Percentiles rank a stretch among this genome's conserved stretches.
Conservation (phyloP, 2,113 vertebrate genomes). For the Puffinus mauretanicus region DNA sequence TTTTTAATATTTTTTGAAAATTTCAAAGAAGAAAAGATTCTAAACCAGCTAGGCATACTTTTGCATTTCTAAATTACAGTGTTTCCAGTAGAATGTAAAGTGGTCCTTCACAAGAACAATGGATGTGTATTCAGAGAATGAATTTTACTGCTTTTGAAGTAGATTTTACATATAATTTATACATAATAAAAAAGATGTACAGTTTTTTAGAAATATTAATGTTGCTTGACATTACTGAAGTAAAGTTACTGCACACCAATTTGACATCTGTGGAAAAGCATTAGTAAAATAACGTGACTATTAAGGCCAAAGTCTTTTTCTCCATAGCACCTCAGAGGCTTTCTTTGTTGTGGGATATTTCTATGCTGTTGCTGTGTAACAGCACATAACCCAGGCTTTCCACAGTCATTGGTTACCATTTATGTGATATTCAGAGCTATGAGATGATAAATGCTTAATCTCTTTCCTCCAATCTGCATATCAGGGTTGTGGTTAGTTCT, state of each 20-base stretch:
- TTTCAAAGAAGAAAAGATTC: neutral
- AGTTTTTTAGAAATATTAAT: neutral
- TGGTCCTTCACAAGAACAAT: slow-evolving; percentile 21
- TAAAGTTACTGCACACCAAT: neutral
- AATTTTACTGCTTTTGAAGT: neutral
- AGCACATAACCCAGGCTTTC: neutral
- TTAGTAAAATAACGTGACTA: neutral
- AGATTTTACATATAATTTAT: neutral
- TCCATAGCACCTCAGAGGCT: neutral
- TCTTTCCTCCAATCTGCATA: neutral
- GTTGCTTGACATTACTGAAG: neutral
- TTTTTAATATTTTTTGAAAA: neutral
- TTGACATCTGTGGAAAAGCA: neutral
- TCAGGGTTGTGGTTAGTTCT: neutral
- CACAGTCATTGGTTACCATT: neutral
- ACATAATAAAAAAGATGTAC: neutral
- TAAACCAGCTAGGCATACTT: neutral
- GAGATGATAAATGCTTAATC: neutral
- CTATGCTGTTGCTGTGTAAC: neutral
- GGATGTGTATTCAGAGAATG: neutral
- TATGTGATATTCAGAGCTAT: neutral
- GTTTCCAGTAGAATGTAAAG: neutral
- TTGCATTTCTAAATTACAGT: slow-evolving; percentile 24
- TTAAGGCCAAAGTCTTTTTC: neutral
- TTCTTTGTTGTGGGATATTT: neutral